Percentiles rank a stretch among this genome's conserved stretches.
These are phyloP conservation scores for Odontophorus gujanensis DNA, from an alignment of 2,113 vertebrate species.

Conservation along the genomic window DNA sequence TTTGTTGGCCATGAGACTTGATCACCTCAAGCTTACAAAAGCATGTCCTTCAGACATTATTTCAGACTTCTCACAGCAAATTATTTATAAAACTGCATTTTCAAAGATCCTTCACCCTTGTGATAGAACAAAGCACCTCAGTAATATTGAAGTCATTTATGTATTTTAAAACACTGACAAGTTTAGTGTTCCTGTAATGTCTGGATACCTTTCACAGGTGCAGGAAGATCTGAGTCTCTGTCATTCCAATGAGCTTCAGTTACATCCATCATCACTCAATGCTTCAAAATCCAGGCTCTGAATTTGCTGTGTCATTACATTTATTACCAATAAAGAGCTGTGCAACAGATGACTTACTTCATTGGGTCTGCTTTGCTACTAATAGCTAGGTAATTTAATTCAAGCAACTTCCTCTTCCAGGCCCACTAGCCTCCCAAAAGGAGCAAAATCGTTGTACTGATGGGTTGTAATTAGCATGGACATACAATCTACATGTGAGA, in stretches of 20 bases:
- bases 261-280: not conserved
- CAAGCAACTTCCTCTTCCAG: not conserved
- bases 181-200: not conserved
- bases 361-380: slow-evolving; percentile 11
- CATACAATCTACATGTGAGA: accelerated
- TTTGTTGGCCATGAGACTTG: not conserved
- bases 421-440: not conserved
- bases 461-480: not conserved
- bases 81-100: not conserved
- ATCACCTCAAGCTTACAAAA: not conserved
- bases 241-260: not conserved
- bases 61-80: not conserved
- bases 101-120: not conserved
- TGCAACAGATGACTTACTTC: not conserved
- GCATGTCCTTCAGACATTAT: not conserved
- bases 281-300: not conserved
- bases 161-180: not conserved
- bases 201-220: not conserved
- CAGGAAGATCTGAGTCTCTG: not conserved
- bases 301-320: not conserved
- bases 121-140: not conserved
- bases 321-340: not conserved
- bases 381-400: not conserved
- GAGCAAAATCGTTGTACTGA: not conserved
- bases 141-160: not conserved